Base-by-base conservation (phyloP, 92 coral and sea anemone species). In the Porites cylindrica region DNA sequence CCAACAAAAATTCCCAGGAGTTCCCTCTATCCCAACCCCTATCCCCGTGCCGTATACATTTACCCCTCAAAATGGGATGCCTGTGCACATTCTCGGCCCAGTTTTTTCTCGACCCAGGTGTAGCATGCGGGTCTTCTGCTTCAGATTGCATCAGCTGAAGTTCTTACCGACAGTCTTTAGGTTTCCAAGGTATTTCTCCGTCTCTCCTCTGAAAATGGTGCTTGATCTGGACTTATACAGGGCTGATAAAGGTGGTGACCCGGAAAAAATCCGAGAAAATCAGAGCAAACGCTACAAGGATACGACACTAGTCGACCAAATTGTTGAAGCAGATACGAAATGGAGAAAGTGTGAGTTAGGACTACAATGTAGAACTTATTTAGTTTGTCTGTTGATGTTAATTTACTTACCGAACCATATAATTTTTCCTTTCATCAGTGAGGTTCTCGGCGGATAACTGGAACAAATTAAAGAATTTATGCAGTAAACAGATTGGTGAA, bases 261-360 rank as follows among this genome's bases (percentile, higher is more conserved):
- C 99, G 3, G 99, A 96, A 59, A 97, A 97, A 93, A 93, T 97
- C 66, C 98, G 99, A n/a, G 99, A 95, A 82, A 97, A 97, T 92
- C 99, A 97, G 84, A 94, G 99, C 91, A 97, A 97, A 77, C 98
- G 99, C 7, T 97, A 97, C 87, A 96, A 97, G 61, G 99, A 97
- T 73, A 96, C 94, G 18, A 93, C 96, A 12, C 82, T 97, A 54
- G 99, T 97, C 14, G 99, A 97, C 89, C 91, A 91, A 86, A 96
- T 97, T 77, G 95, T 97, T 19, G 98, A 93, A 73, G 92, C 95
- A 1, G 99, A 97, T 87, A 86, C 96, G 23, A 95, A 97, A 86
- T 97, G 99, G 99, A 89, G 99, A 78, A 97, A 97, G 88, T 81
- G 99, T 97, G 81, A 90, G 98, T 38, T 38, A 51, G 52, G 21